phyloP scores from a whole-genome alignment of 37 sponge, comb jelly and placozoan genomes.

The Spongilla lacustris region DNA sequence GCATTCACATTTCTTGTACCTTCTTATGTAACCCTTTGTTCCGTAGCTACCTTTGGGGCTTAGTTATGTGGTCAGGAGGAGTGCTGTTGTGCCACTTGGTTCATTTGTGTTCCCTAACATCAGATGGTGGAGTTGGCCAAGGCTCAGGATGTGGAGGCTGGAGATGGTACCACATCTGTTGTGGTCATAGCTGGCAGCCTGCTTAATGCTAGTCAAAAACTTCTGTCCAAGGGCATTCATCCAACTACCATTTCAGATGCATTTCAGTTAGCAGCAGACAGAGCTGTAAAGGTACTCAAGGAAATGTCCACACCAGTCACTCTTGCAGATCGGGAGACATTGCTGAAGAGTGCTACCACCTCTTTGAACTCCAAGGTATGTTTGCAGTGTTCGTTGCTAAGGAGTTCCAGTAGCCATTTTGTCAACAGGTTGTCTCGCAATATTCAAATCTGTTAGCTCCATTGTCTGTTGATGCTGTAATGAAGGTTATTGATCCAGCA shows the following conservation, averaged over 20 bases:
- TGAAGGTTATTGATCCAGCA: constrained; percentile 91
- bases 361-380: constrained; percentile 94
- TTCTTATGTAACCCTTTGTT: no score
- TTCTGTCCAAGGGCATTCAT: constrained; percentile 94
- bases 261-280: constrained; percentile 90
- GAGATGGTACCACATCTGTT: constrained; percentile 98
- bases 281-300: constrained; percentile 82
- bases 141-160: constrained; percentile 99
- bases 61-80: no score
- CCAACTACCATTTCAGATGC: constrained; percentile 98
- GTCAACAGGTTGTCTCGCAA: constrained; percentile 97
- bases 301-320: constrained; percentile 86
- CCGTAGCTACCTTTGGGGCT: no score
- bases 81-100: not conserved
- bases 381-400: no score
- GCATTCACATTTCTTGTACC: no score
- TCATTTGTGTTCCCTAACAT: not conserved
- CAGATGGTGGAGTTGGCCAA: constrained; percentile 98
- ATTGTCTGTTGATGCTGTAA: constrained; percentile 93
- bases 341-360: constrained; percentile 97
- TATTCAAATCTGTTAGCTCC: constrained; percentile 93
- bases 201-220: constrained; percentile 82
- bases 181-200: constrained; percentile 96
- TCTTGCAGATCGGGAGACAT: constrained; percentile 84
- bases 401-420: no score